phyloP scores from a whole-genome alignment of 2,113 vertebrate genomes.

The Heterotilapia buettikoferi region DNA sequence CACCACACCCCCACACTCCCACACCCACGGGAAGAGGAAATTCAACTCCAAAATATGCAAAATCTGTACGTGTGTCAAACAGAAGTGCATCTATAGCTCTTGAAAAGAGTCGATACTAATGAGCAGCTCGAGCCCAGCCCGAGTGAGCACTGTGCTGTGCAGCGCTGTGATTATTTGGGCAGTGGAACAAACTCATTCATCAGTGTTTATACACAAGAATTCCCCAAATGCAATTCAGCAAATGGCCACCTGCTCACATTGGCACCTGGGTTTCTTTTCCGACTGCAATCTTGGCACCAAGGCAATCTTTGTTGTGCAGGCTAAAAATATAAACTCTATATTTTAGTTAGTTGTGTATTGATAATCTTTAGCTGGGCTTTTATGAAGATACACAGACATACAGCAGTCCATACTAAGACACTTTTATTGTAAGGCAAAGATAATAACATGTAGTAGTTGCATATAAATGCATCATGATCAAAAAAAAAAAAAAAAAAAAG shows the following conservation, averaged over 20 bases:
- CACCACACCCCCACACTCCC: neutral
- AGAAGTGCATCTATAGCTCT: constrained; percentile 17
- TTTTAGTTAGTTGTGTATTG: neutral
- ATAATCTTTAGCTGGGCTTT: neutral
- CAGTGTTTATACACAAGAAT: constrained; percentile 18
- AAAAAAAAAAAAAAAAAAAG: neutral
- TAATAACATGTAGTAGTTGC: neutral
- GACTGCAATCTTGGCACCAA: neutral
- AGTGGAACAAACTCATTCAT: constrained; percentile 12
- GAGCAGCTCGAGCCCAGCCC: neutral
- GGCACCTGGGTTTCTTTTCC: neutral
- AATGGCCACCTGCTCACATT: constrained; percentile 46
- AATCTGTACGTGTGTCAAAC: neutral
- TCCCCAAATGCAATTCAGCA: constrained; percentile 28
- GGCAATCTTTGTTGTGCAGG: neutral
- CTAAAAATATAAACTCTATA: neutral
- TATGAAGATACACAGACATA: neutral
- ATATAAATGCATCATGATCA: neutral
- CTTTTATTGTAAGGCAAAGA: neutral
- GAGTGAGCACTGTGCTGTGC: neutral
- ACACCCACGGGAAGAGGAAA: neutral
- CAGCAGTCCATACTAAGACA: neutral
- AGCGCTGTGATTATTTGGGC: neutral
- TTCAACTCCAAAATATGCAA: neutral
- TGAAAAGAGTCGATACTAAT: constrained; percentile 35